Conservation (phyloP, 2,113 vertebrate species). For the Eonycteris spelaea region DNA sequence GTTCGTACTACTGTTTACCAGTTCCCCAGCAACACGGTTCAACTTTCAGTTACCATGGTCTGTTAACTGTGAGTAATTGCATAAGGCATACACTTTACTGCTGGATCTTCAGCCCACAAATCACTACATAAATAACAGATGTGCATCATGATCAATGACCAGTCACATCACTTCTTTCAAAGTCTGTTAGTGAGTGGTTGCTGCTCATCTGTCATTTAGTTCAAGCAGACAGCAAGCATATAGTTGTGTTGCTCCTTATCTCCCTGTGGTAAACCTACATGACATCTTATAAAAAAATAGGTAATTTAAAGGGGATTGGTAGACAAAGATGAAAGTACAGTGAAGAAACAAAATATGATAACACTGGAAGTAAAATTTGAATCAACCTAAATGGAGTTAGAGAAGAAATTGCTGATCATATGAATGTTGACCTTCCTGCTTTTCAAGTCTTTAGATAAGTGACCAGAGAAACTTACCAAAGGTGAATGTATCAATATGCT, state of each 20-base stretch:
- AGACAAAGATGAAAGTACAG: neutral
- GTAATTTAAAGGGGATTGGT: neutral
- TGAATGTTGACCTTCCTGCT: neutral
- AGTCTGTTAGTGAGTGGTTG: neutral
- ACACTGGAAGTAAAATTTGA: neutral
- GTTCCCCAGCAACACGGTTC: neutral
- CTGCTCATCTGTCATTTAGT: neutral
- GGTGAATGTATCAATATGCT: neutral
- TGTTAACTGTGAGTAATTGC: neutral
- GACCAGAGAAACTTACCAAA: neutral
- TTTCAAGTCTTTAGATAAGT: neutral
- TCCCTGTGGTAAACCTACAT: neutral
- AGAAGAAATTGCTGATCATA: neutral
- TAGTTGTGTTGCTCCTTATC: neutral
- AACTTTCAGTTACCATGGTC: neutral
- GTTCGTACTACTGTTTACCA: neutral
- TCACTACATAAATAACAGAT: neutral
- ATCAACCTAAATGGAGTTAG: neutral
- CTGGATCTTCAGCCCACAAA: neutral
- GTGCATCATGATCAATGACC: neutral
- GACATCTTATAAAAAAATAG: neutral
- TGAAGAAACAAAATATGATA: neutral
- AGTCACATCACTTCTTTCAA: neutral
- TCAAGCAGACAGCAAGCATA: neutral
- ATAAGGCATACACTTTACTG: neutral